Evolutionary conservation across 2,888 invertebrate genomes (phyloP), one percentile per base, ranked within the genome.

Genomic region (Tenthredo notha): DNA sequence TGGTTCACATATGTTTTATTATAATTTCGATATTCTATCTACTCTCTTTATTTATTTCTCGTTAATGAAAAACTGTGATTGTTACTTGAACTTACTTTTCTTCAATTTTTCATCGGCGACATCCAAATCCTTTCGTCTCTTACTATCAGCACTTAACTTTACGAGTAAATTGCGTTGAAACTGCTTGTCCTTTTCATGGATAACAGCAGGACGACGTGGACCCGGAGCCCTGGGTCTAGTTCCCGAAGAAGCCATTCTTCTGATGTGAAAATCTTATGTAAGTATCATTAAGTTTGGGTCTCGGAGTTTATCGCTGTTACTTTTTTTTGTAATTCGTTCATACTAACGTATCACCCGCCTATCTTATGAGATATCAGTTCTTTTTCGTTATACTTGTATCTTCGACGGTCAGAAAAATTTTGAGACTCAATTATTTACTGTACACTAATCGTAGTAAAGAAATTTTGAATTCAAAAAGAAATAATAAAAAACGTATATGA

Each of bases 131-230:
- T 33, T 50, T 77, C 77, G 25, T 77, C 40, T 77, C 33, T 77
- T 77, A 29, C 77, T 77, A 54, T 77, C 77, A 25, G 77, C 54
- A n/a, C 77, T 54, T 33, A 77, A 77, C n/a, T 77, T 77, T 3
- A 54, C 77, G 25, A 77, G 50, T 54, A 77, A 77, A 77, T 77
- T 33, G 25, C 77, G 77, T 25, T 77, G 77, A 50, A 50, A 54
- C 40, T 33, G 77, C 18, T 77, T 77, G 54, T 77, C 77, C 77
- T 25, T 77, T 77, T 77, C 77, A 7, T 47, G n/a, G 6, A 25
- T 29, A 21, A 25, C 43, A 47, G 29, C 2, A 15, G 77, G 7
- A 18, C 77, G 77, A 33, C 54, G 77, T 18, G 77, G 77, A 50
- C 77, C 77, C 18, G 77, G 77, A 25, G 29, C 47, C 25, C 18